A percentile compares a stretch with the other conserved stretches of the same genome.
Conservation (phyloP, 2,888 invertebrate genomes). For the Aleiodes alternator region DNA sequence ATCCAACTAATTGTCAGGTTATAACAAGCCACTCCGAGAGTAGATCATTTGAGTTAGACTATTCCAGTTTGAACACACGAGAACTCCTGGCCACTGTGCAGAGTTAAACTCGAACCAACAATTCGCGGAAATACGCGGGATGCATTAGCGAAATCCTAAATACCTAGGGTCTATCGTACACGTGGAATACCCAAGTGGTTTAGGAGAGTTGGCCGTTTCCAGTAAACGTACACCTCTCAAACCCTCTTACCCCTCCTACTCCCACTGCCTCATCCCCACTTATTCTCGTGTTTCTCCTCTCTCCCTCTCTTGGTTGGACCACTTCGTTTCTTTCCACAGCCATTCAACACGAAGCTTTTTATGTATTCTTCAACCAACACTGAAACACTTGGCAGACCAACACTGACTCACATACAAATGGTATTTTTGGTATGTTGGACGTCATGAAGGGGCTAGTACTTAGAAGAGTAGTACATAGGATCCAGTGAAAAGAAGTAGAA, state of each 20-base stretch:
- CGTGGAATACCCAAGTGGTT: conserved; percentile 64
- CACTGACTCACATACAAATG: conserved; percentile 25
- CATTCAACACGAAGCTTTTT: conserved; percentile 28
- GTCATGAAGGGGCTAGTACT: background rate
- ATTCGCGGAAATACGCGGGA: conserved; percentile 65
- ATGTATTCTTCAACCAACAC: conserved; percentile 29
- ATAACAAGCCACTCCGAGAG: background rate
- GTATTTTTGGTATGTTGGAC: conserved; percentile 10
- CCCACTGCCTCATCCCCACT: background rate
- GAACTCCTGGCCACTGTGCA: conserved; percentile 42
- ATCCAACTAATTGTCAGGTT: background rate
- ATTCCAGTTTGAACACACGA: background rate
- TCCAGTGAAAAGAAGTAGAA: conserved; percentile 15
- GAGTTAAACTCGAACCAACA: conserved; percentile 62
- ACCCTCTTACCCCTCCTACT: conserved; percentile 9
- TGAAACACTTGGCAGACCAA: conserved; percentile 16
- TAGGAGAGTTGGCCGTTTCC: conserved; percentile 33
- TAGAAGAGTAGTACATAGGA: conserved; percentile 13
- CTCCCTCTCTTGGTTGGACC: conserved; percentile 4
- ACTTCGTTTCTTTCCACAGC: conserved; percentile 23
- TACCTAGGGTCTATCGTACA: conserved; percentile 60
- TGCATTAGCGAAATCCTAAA: conserved; percentile 68
- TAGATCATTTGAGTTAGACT: background rate
- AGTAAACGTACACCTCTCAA: conserved; percentile 26
- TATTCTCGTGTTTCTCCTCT: background rate